These are phyloP conservation scores for Clistopyga incitator DNA, from an alignment of 2,888 invertebrate species.

Conservation along the genomic window DNA sequence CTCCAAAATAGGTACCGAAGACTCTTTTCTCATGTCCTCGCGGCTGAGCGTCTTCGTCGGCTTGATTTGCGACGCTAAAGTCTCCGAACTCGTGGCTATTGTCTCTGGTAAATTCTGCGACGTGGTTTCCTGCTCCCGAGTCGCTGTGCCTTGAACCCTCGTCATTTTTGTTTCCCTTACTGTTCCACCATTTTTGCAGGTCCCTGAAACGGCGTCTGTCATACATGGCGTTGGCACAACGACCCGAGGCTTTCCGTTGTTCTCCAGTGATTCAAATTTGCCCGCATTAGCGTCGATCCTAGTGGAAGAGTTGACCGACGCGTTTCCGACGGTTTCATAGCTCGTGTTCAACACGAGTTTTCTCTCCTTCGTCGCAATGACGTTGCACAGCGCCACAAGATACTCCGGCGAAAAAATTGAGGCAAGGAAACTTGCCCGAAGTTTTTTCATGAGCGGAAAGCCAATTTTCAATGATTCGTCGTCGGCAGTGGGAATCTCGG, in stretches of 20 bases:
- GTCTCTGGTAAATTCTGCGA: slow-evolving; percentile 20
- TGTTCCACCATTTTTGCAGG: slow-evolving; percentile 16
- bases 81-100: slow-evolving; percentile 76
- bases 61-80: slow-evolving; percentile 77
- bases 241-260: slow-evolving; percentile 34
- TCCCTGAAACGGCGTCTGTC: slow-evolving; percentile 29
- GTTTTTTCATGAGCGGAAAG: slow-evolving; percentile 20
- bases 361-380: slow-evolving; percentile 88
- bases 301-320: slow-evolving; percentile 63
- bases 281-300: slow-evolving; percentile 40
- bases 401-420: slow-evolving; percentile 89
- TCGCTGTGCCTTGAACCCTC: slow-evolving; percentile 3
- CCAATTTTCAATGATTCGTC: slow-evolving; percentile 15
- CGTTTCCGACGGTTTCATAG: slow-evolving; percentile 83
- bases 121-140: slow-evolving; percentile 6
- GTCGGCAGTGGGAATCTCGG: background rate
- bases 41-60: slow-evolving; percentile 76
- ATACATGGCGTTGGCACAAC: slow-evolving; percentile 35
- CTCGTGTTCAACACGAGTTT: slow-evolving; percentile 89
- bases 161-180: slow-evolving; percentile 24
- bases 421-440: slow-evolving; percentile 86
- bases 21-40: slow-evolving; percentile 75
- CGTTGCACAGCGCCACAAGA: slow-evolving; percentile 92
- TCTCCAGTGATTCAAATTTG: slow-evolving; percentile 11
- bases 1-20: slow-evolving; percentile 74